Base-by-base conservation (phyloP, 2,888 invertebrate species). In the Drosophila cyrtoloma region DNA sequence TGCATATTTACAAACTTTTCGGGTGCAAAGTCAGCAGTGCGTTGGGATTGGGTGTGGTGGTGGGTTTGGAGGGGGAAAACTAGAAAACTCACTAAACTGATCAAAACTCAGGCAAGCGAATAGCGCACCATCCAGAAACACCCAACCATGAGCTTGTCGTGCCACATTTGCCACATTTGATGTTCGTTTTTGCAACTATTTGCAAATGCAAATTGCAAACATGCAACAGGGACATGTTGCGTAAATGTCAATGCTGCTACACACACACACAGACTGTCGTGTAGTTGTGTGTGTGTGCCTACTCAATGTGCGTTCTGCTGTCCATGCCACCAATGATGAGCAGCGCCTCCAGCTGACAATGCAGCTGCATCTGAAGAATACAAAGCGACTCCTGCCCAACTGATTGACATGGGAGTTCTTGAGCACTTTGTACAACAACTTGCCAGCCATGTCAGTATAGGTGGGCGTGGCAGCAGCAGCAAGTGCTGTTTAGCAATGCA, bases 211-310 rank as follows among this genome's bases (percentile, higher is more conserved):
- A 89, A 86, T 85, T 91, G 88, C 88, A 79, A 89, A 89, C 88
- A 91, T 91, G 88, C 87, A 90, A 88, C 87, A 88, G 91, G 89
- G 87, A 91, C 89, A 91, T 90, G 90, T 90, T 87, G 87, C 91
- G 87, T 89, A 87, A 90, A 90, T 90, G 89, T 89, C 86, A 86
- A 86, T 88, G 89, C 65, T 72, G 64, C 71, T 75, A 73, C 64
- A 42, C 47, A 68, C 58, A 47, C 47, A 26, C 2, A 9, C 22
- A 47, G 26, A 26, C 22, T 2, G 51, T 14, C 16, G 3, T 16
- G 26, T 32, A n/a, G 30, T 50, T 42, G 60, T 59, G 57, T 63
- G 62, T 57, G 57, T 59, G 62, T 35, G 68, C 67, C 73, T 71
- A 84, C 86, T 86, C 83, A 87, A 74, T 70, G 63, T 71, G 74